Evolutionary conservation across 2,113 vertebrate species (phyloP), one percentile per base, ranked within the genome.

Genomic region (Pholis gunnellus): DNA sequence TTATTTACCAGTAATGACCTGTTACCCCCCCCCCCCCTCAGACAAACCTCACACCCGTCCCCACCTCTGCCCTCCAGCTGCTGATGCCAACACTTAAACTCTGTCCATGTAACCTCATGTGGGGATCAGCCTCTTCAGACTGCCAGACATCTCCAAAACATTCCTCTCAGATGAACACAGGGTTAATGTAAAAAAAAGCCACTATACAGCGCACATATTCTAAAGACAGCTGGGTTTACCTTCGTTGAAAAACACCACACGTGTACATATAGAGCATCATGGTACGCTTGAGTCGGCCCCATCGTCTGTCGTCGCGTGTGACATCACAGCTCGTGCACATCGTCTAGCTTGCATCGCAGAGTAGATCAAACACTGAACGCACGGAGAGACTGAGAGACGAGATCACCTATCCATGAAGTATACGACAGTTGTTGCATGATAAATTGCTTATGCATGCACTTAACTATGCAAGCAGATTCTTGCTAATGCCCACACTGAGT

Each of bases 381-480:
- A 82, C 81, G 72, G 70, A 72, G 76, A 80, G 86, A 79, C 81
- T 72, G 70, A 72, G 76, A 80, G 86, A 79, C 88, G 73, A 69
- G 46, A 84, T 84, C 68, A 78, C 77, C 27, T 81, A 56, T 88
- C 90, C 84, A 64, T 60, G 29, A 71, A 50, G 69, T 94, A 84
- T 88, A 79, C 22, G 84, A 85, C 91, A 93, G 81, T 82, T 90
- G 83, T 93, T 96, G 97, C 96, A 96, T 96, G 97, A 95, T 72
- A 90, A 94, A 88, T 92, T 72, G 93, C 94, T 91, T 91, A 93
- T 94, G 97, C 97, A 97, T 97, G 97, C 94, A 95, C 92, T 92
- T 88, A 95, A 96, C 97, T 97, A 96, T 98, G 97, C 97, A 98
- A 97, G 94, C 94, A 85, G 85, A 87, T 87, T 85, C 80, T 91